Conservation (phyloP, 2,888 invertebrate genomes). For the Helobdella robusta region DNA sequence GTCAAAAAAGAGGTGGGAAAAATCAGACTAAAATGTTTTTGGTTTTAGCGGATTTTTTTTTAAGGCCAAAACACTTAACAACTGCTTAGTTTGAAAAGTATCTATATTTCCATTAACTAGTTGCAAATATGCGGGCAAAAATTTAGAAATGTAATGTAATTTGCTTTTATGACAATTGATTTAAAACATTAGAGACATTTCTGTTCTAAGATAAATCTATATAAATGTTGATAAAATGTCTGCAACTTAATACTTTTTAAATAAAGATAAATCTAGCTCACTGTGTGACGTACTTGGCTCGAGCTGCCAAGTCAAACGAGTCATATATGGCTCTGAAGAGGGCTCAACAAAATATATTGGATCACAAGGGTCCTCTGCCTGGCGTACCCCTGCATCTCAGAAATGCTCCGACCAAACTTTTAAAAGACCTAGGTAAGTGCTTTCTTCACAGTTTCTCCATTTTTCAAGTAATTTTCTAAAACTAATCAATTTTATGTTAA, state of each 20-base stretch:
- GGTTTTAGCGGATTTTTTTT: too few relatives aligned
- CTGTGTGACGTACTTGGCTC: slow-evolving; percentile 65
- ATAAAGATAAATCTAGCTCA: slow-evolving; percentile 59
- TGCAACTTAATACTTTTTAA: neutral
- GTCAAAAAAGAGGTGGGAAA: too few relatives aligned
- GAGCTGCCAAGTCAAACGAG: slow-evolving; percentile 66
- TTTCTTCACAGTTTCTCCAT: slow-evolving; percentile 45
- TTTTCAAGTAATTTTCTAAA: neutral
- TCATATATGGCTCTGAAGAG: slow-evolving; percentile 55
- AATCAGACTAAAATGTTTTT: too few relatives aligned
- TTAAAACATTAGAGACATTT: too few relatives aligned
- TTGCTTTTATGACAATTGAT: too few relatives aligned
- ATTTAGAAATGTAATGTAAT: too few relatives aligned
- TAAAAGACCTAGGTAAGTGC: slow-evolving; percentile 68
- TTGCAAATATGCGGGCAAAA: too few relatives aligned
- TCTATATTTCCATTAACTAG: too few relatives aligned
- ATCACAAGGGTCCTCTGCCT: slow-evolving; percentile 63
- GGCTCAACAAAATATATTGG: slow-evolving; percentile 58
- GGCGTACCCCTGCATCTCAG: slow-evolving; percentile 67
- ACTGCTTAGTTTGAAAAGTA: too few relatives aligned
- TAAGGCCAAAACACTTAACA: too few relatives aligned
- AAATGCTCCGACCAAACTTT: slow-evolving; percentile 69
- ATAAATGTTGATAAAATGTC: neutral
- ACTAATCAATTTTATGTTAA: slow-evolving; percentile 34
- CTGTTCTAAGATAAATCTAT: too few relatives aligned